Evolutionary conservation across 2,888 invertebrate genomes (phyloP), one percentile per base, ranked within the genome.

Genomic region (Argyresthia goedartella): DNA sequence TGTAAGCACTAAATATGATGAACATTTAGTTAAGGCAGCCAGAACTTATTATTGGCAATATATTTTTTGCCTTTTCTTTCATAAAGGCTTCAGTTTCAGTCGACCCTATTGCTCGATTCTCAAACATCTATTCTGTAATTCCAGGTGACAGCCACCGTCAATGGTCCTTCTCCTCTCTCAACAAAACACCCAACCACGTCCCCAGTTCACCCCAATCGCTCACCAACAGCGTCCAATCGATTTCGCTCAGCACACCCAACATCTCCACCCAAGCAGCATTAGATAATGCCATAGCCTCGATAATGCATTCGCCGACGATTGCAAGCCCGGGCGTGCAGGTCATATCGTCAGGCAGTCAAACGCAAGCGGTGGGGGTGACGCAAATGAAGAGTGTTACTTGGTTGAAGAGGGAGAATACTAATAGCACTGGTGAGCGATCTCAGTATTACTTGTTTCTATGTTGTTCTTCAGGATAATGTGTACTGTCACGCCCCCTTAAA

Each of bases 171-270:
- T 69, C 73, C 0, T 66, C 73, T 6, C 60, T 81, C 47, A 76
- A 69, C 61, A 58, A 57, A 44, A 77, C 80, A 57, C 64, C 66
- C 66, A 71, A 59, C 54, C 77, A 74, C 58, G 69, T 76, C 11
- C 63, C 72, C 0, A 69, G 58, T 41, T 77, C 81, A 0, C 76
- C 80, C 0, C 80, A 74, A 57, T 76, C 76, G 56, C 60, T 84
- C 1, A 71, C 84, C 1, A 81, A 68, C 62, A 84, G 82, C 62
- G 84, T 84, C 4, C 85, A 85, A 55, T 82, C 84, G 13, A 85
- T 85, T 14, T 78, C 84, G 0, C 67, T 84, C 0, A 65, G 70
- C 58, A 66, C 79, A 4, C 76, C 79, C 1, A 79, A 73, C 51
- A 43, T 78, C 7, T 56, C 62, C 43, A 71, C 80, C 0, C 85